Evolutionary conservation across 2,888 invertebrate species (phyloP).

Genomic region (Lasioglossum pauxillum): DNA sequence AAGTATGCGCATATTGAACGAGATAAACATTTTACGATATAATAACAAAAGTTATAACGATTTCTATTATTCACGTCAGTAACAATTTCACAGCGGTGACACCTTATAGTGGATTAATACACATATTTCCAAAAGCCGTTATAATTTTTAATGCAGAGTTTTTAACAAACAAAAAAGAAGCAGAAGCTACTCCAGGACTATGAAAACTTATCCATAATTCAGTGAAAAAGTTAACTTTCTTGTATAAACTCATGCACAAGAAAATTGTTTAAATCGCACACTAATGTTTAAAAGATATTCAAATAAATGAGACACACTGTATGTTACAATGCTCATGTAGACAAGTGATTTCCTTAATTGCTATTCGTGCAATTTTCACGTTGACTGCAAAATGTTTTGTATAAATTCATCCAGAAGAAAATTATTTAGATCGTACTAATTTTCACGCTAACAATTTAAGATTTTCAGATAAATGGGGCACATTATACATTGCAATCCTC

Average conservation of each 20-base stretch:
- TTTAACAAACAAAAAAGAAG: background rate
- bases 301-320: background rate
- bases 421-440: background rate
- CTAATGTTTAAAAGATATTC: background rate
- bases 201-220: background rate
- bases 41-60: background rate
- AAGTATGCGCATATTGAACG: background rate
- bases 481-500: background rate
- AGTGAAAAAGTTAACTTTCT: background rate
- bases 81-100: background rate
- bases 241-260: background rate
- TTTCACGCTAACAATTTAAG: background rate
- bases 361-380: background rate
- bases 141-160: background rate
- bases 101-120: background rate
- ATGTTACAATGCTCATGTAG: no score
- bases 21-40: background rate
- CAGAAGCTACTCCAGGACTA: background rate
- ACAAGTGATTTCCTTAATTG: background rate
- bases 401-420: background rate
- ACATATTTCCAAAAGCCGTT: background rate
- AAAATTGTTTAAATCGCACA: background rate
- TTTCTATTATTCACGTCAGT: background rate
- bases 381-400: no score
- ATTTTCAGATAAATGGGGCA: background rate